Evolutionary conservation across 2,888 invertebrate species (phyloP), one percentile per base, ranked within the genome.

Genomic region (Cephonodes hylas): DNA sequence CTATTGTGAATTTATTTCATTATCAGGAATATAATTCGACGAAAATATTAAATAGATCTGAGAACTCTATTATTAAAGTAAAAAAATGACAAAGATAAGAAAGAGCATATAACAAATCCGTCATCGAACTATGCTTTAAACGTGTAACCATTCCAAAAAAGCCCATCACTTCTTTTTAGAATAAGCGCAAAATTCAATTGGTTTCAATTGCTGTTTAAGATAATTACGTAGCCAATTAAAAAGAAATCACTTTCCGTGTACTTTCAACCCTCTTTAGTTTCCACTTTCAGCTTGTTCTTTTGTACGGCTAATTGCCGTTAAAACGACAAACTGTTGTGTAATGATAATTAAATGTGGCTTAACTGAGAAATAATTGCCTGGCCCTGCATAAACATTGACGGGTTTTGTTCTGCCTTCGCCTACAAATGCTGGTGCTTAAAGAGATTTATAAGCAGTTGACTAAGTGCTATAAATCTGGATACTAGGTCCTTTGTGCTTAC

Each of bases 391-490:
- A 77, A 77, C 70, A 70, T 69, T 64, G 65, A 66, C 64, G 68
- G 70, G 70, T 71, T 71, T 74, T 77, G 75, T 74, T 71, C 69
- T 72, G 68, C 68, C 61, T 72, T 74, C 71, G 65, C 77, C 73
- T 74, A 79, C 80, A 84, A 73, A 70, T 70, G 77, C 76, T 75
- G 69, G 75, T 73, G 72, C 74, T 79, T 76, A 75, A 72, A 69
- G 65, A 83, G 83, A 86, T 86, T 85, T 85, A 85, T 81, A 71
- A 74, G 6, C 31, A 20, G 44, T 10, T n/a, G 38, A n/a, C 3
- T 13, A 13, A 13, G 10, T 13, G 13, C 13, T 13, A 13, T 34
- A 34, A 13, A 13, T 38, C 13, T 38, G 3, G 1, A 34, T n/a
- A n/a, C n/a, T n/a, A n/a, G n/a, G n/a, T n/a, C n/a, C n/a, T n/a